These are phyloP conservation scores for Macropus fuliginosus DNA, from an alignment of 2,797 vertebrate species.

Conservation along the genomic window DNA sequence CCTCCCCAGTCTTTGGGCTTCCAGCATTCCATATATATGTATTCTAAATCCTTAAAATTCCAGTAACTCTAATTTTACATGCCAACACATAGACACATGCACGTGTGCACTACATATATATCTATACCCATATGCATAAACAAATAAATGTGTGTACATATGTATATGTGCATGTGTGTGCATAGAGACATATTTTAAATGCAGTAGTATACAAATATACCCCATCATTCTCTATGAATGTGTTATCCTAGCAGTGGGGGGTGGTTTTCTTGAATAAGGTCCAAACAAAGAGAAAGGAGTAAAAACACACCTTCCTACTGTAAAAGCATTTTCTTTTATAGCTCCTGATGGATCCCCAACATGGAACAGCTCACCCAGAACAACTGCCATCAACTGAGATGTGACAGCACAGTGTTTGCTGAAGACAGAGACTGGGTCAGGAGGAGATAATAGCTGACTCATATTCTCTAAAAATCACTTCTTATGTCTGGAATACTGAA, in stretches of 20 bases:
- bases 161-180: not conserved
- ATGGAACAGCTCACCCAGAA: not conserved
- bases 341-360: fast-evolving
- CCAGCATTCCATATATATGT: not conserved
- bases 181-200: not conserved
- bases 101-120: not conserved
- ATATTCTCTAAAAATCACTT: not conserved
- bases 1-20: not conserved
- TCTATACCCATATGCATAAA: not conserved
- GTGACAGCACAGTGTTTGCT: not conserved
- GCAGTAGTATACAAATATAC: not conserved
- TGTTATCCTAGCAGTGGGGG: not conserved
- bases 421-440: not conserved
- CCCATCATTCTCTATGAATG: not conserved
- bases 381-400: not conserved
- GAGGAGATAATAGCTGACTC: conserved; percentile 37
- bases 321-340: conserved; percentile 6
- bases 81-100: not conserved
- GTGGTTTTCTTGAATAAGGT: not conserved
- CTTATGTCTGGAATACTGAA: conserved; percentile 1
- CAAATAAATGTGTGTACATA: not conserved
- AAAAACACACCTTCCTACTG: not conserved
- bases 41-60: too few relatives aligned
- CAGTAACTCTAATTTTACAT: too few relatives aligned
- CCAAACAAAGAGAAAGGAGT: conserved; percentile 16